These are phyloP conservation scores for Carlito syrichta DNA, from an alignment of 2,113 vertebrate genomes.

Conservation along the genomic window DNA sequence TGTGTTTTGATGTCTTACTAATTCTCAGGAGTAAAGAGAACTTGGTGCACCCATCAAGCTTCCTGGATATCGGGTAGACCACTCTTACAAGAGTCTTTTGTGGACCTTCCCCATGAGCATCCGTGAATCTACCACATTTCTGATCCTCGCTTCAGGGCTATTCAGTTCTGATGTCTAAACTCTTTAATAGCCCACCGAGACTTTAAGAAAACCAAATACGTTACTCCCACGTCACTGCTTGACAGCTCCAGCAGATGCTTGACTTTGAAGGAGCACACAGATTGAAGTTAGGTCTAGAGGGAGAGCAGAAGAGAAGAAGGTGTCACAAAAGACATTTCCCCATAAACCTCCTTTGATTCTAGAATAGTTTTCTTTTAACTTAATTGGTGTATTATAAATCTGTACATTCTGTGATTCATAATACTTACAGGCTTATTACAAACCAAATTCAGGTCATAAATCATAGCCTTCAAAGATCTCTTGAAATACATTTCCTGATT, in stretches of 20 bases:
- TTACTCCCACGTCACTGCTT: neutral
- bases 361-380: neutral
- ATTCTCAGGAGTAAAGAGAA: neutral
- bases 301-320: neutral
- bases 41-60: neutral
- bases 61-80: neutral
- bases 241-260: neutral
- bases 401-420: neutral
- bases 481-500: neutral
- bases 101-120: neutral
- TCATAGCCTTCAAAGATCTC: neutral
- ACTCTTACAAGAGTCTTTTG: neutral
- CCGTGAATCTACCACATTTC: neutral
- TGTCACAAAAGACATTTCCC: neutral
- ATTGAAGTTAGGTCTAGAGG: neutral
- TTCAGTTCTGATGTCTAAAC: neutral
- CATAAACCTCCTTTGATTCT: neutral
- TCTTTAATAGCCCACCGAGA: neutral
- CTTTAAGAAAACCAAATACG: neutral
- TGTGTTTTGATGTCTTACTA: neutral
- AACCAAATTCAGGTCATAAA: neutral
- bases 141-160: neutral
- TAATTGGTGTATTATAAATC: neutral
- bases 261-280: neutral
- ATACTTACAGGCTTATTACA: neutral